Evolutionary conservation across 2,888 invertebrate species (phyloP).

Genomic region (Xylophagus ater): DNA sequence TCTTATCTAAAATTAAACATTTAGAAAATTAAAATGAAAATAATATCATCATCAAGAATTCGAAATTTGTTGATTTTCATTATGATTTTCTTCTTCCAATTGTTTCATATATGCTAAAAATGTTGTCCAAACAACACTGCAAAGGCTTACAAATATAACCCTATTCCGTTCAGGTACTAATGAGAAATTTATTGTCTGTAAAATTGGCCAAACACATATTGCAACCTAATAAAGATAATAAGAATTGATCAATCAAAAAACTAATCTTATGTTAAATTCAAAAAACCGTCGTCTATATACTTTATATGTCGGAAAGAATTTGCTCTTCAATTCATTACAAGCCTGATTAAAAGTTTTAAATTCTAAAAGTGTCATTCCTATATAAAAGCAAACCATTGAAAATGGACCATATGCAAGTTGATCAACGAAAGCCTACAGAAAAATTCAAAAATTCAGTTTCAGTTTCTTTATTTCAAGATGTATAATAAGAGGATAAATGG

Average conservation of each 20-base stretch:
- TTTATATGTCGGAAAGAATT: constrained; percentile 59
- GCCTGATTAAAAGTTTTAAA: constrained; percentile 51
- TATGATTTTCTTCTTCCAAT: constrained; percentile 8
- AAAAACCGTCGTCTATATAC: constrained; percentile 19
- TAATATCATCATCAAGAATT: no score
- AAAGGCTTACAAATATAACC: constrained; percentile 57
- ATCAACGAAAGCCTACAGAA: constrained; percentile 49
- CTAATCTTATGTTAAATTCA: no score
- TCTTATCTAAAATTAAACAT: no score
- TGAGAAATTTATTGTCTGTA: constrained; percentile 64
- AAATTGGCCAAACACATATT: constrained; percentile 56
- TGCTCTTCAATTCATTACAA: constrained; percentile 52
- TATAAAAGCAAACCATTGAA: constrained; percentile 63
- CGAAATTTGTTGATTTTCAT: no score
- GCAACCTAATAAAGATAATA: constrained; percentile 35
- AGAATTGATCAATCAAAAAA: neutral
- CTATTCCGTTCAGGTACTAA: constrained; percentile 61
- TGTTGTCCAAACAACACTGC: constrained; percentile 65
- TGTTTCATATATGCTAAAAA: constrained; percentile 69
- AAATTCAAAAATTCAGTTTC: neutral
- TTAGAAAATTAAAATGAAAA: no score
- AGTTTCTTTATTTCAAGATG: neutral
- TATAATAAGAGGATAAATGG: neutral
- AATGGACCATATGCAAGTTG: constrained; percentile 65
- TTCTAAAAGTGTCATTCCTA: constrained; percentile 63